Evolutionary conservation across 2,888 invertebrate genomes (phyloP).

Genomic region (Chironomus riparius): DNA sequence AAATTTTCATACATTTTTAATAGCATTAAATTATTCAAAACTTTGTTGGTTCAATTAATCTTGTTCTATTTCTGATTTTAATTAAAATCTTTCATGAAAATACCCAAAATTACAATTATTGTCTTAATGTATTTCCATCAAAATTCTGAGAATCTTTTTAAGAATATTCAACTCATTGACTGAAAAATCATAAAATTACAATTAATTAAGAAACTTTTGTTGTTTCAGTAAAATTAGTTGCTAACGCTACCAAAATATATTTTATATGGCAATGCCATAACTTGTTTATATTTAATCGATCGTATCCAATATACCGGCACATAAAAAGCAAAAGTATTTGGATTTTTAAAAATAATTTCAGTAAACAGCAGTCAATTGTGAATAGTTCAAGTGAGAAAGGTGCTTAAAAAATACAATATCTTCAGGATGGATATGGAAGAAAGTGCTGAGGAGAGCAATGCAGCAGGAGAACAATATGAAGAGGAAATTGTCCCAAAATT

Average conservation of each 20-base stretch:
- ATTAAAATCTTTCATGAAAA: too few species aligned
- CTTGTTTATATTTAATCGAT: constrained; percentile 12
- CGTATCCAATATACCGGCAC: neutral
- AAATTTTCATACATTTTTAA: too few species aligned
- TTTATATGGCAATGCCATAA: neutral
- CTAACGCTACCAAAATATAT: neutral
- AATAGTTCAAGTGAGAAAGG: neutral
- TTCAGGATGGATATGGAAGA: constrained; percentile 28
- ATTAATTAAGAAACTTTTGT: too few species aligned
- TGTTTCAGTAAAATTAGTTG: too few species aligned
- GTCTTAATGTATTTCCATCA: too few species aligned
- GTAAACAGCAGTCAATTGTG: neutral
- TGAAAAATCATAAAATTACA: too few species aligned
- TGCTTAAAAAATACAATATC: neutral
- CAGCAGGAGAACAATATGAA: constrained; percentile 31
- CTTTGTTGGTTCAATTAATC: too few species aligned
- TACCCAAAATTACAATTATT: too few species aligned
- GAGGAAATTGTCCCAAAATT: constrained; percentile 41
- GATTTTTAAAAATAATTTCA: neutral
- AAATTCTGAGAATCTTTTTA: neutral
- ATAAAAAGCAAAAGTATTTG: neutral
- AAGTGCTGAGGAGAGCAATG: constrained; percentile 26
- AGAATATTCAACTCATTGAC: too few species aligned
- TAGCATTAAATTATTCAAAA: too few species aligned
- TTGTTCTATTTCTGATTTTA: too few species aligned